Conservation (phyloP, 1,140 invertebrate species). For the Gonatopus flavifemur region DNA sequence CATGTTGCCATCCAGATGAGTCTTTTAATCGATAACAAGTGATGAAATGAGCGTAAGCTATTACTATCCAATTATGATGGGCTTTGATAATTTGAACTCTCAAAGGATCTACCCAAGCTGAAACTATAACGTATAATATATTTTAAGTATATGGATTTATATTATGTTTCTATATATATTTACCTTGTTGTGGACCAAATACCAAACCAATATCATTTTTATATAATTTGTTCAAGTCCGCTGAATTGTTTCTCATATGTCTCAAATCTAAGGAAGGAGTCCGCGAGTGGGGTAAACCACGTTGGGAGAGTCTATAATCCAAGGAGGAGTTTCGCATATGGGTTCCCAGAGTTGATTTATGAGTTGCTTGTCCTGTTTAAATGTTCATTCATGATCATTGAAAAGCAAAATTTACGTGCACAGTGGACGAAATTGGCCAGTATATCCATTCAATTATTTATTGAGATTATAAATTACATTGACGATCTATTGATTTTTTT, state of each 20-base stretch:
- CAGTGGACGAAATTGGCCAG: background rate
- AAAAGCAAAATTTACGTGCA: background rate
- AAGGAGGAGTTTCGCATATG: slow-evolving; percentile 80
- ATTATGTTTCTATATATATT: slow-evolving; percentile 7
- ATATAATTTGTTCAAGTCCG: slow-evolving; percentile 75
- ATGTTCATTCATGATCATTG: background rate
- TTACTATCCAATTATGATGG: slow-evolving; percentile 97
- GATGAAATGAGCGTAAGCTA: slow-evolving; percentile 94
- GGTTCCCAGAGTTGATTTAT: slow-evolving; percentile 38
- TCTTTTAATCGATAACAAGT: slow-evolving; percentile 95
- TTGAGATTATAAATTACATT: background rate
- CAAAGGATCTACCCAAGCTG: slow-evolving; percentile 79
- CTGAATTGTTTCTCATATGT: slow-evolving; percentile 76
- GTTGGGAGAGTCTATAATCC: slow-evolving; percentile 66
- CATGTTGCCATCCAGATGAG: slow-evolving; percentile 92
- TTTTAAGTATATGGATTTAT: too few relatives aligned
- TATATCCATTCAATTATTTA: background rate
- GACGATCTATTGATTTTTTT: too few relatives aligned
- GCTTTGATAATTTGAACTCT: slow-evolving; percentile 93
- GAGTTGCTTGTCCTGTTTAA: slow-evolving; percentile 35
- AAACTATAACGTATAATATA: slow-evolving; percentile 47
- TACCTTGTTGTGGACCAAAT: slow-evolving; percentile 67
- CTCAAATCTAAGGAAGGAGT: slow-evolving; percentile 81
- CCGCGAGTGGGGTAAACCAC: slow-evolving; percentile 68
- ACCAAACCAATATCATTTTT: slow-evolving; percentile 71